Conservation (phyloP, 2,888 invertebrate genomes). For the Standfussiana lucernea region DNA sequence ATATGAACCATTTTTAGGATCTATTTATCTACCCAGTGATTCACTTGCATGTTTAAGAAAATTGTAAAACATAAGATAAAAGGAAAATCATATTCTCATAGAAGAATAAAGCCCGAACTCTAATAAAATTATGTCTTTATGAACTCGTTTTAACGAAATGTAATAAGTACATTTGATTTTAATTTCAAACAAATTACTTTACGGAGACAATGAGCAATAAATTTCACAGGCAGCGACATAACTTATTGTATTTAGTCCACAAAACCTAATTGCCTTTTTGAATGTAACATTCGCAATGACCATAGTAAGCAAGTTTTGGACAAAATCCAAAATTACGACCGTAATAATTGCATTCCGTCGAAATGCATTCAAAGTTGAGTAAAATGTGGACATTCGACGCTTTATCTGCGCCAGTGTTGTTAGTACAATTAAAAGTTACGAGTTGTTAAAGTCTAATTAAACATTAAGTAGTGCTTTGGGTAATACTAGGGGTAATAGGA, state of each 20-base stretch:
- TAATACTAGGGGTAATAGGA: conserved; percentile 24
- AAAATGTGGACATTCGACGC: conserved; percentile 77
- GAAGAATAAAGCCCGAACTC: neutral
- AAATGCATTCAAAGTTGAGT: conserved; percentile 80
- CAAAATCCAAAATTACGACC: conserved; percentile 80
- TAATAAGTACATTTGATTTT: conserved; percentile 6
- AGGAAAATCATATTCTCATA: neutral
- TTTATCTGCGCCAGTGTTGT: conserved; percentile 68
- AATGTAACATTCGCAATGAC: conserved; percentile 41
- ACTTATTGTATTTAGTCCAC: conserved; percentile 47
- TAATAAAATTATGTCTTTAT: conserved; percentile 5
- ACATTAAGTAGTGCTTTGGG: conserved; percentile 31
- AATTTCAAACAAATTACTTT: conserved; percentile 29
- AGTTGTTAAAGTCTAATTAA: conserved; percentile 51
- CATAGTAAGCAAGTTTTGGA: conserved; percentile 68
- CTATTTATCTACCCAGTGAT: neutral
- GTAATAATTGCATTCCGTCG: conserved; percentile 78
- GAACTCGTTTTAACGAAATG: conserved; percentile 11
- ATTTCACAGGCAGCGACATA: conserved; percentile 35
- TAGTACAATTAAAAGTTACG: conserved; percentile 61
- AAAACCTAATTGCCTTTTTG: conserved; percentile 61
- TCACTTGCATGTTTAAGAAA: neutral
- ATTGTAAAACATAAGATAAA: neutral
- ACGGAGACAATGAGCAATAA: conserved; percentile 34
- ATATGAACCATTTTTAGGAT: neutral